Evolutionary conservation across 1,140 invertebrate genomes (phyloP), one percentile per base, ranked within the genome.

Genomic region (Gryon sp.): DNA sequence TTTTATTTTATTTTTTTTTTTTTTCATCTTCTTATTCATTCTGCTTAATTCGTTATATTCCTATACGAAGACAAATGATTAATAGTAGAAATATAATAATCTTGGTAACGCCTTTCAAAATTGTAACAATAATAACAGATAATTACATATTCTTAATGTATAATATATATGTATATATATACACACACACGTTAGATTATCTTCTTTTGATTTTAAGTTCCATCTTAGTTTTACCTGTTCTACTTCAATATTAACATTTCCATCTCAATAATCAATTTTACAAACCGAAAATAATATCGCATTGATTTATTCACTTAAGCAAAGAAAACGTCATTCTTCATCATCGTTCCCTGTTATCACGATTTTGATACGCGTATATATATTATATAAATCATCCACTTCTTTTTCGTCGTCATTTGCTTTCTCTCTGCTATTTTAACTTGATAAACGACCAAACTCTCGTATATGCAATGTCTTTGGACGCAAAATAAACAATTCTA

Each of bases 51-150:
- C 41, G 40, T 38, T 70, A 24, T 60, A 76, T 7, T 19, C 19
- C 45, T 81, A 76, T 50, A 76, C 66, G 63, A 81, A 36, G 55
- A 62, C 55, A 69, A 75, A 53, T 45, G 79, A 83, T 80, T 72
- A 81, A 80, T 80, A 78, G 72, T 81, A 85, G 80, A 84, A 86
- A 84, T 86, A 85, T 86, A 84, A 57, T 38, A 50, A 86, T 82
- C 84, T 85, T 82, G 82, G 81, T 85, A 86, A 86, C 82, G 78
- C 82, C 78, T 78, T 82, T 83, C 75, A 81, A 80, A 86, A 84
- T 83, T 82, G 78, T 83, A 87, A 86, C 83, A 86, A 84, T 84
- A 83, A 76, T 85, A 87, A 87, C 83, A 86, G 79, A 86, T 83
- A 80, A 84, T 83, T 83, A 85, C 79, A 85, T 83, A 79, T 43